phyloP scores from a whole-genome alignment of 92 coral and sea anemone species.

The Porites divaricata region DNA sequence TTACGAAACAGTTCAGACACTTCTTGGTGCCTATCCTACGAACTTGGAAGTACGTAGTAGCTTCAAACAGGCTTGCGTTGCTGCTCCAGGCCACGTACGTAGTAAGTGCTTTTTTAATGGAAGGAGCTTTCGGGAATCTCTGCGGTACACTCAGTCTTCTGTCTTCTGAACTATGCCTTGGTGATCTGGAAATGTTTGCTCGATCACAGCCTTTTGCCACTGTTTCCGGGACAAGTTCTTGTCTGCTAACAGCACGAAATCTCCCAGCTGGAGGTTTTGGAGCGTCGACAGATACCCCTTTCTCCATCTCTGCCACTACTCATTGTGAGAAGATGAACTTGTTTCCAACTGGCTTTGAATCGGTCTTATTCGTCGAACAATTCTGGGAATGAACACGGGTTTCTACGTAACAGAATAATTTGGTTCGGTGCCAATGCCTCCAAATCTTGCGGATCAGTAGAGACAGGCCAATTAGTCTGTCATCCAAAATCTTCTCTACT shows the following conservation, averaged over 20 bases:
- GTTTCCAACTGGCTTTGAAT: slow-evolving; percentile 57
- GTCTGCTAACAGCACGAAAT: slow-evolving; percentile 64
- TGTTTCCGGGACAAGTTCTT: slow-evolving; percentile 52
- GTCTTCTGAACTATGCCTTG: slow-evolving; percentile 60
- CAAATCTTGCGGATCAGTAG: slow-evolving; percentile 35
- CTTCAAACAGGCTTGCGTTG: neutral
- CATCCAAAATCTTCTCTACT: slow-evolving; percentile 61
- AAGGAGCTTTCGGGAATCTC: slow-evolving; percentile 61
- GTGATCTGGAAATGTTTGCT: slow-evolving; percentile 55
- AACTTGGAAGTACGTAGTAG: neutral
- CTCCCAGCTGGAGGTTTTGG: slow-evolving; percentile 57
- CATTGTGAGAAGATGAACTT: slow-evolving; percentile 48
- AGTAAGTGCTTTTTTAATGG: slow-evolving; percentile 43
- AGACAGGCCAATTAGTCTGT: slow-evolving; percentile 61
- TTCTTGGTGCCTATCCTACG: neutral
- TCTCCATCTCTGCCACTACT: slow-evolving; percentile 50
- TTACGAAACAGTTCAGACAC: neutral
- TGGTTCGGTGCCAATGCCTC: slow-evolving; percentile 74
- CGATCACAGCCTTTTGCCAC: slow-evolving; percentile 64
- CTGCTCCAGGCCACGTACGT: neutral
- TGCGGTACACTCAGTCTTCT: slow-evolving; percentile 44
- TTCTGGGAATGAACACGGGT: slow-evolving; percentile 45
- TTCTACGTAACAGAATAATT: slow-evolving; percentile 46
- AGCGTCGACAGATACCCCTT: slow-evolving; percentile 57
- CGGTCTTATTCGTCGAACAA: slow-evolving; percentile 36